Evolutionary conservation across 1,140 invertebrate species (phyloP), one percentile per base, ranked within the genome.

Genomic region (Euwallacea fornicatus): DNA sequence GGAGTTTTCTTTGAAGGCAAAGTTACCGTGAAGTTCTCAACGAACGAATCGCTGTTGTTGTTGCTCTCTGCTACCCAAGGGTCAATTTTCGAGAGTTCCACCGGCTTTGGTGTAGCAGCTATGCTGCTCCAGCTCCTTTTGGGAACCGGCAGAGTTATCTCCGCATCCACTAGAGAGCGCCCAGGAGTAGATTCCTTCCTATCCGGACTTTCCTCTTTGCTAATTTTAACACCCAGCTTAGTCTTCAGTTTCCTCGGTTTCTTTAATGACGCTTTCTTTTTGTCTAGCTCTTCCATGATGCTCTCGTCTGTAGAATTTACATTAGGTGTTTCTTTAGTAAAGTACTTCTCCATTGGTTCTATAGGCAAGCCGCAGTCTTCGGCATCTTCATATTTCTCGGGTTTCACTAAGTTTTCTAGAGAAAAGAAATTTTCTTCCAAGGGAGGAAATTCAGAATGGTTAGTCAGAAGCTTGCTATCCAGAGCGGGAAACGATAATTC

Each of bases 181-280:
- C 76, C 73, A 21, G 56, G 16, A 47, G 47, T 72, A 8, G 44
- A n/a, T 50, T 68, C 54, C 42, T 16, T 33, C 41, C 68, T 74
- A 13, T 76, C 74, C 13, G 60, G 41, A 13, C 66, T 54, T 42
- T 71, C 73, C 53, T 76, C 73, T 43, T 76, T 75, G 21, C 53
- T 65, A 41, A 81, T 78, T 47, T 79, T 77, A 3, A 81, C 79
- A 21, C 80, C 80, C 8, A 81, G 67, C 63, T 81, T 81, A 4
- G 78, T 47, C 69, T 81, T 81, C 0, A 79, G 78, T 75, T 80
- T 81, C 15, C 79, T 70, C 0, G n/a, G 46, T 43, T 63, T 69
- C 59, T 68, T 44, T 44, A 42, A 43, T 55, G 13, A 47, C 55
- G n/a, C 43, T 66, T 73, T 61, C n/a, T 66, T 61, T 33, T 56